Evolutionary conservation across 1,140 invertebrate species (phyloP).

Genomic region (Saccostrea echinata): DNA sequence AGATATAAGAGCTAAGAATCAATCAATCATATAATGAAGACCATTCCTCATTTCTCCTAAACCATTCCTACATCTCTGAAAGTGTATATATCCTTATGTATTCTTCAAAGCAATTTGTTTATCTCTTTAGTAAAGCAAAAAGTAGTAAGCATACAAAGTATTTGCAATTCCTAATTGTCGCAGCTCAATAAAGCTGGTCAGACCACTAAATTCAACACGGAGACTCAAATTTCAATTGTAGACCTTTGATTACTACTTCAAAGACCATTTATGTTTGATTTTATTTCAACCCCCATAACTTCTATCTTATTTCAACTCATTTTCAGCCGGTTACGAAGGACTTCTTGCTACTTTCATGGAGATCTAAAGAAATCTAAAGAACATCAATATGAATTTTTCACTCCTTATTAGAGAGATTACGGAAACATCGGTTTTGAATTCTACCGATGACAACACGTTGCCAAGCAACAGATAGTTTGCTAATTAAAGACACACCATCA

Average conservation of each 20-base stretch:
- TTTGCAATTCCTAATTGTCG: too few species aligned
- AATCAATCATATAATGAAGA: too few species aligned
- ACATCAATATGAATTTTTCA: slow-evolving; percentile 8
- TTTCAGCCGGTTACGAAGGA: background rate
- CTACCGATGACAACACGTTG: background rate
- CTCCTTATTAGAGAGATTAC: slow-evolving; percentile 29
- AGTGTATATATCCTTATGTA: too few species aligned
- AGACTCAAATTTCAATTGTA: background rate
- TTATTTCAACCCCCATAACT: too few species aligned
- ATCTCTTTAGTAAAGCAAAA: too few species aligned
- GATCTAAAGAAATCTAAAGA: background rate
- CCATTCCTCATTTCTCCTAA: too few species aligned
- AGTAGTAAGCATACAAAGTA: too few species aligned
- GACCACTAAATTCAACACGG: background rate
- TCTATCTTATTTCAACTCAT: background rate
- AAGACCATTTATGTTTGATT: too few species aligned
- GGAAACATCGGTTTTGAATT: slow-evolving; percentile 27
- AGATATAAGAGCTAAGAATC: too few species aligned
- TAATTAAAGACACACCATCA: slow-evolving; percentile 25
- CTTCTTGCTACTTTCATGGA: background rate
- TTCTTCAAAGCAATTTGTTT: too few species aligned
- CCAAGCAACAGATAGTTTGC: slow-evolving; percentile 26
- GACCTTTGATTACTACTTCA: background rate
- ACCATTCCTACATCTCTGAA: too few species aligned
- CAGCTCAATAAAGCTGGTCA: too few species aligned